Evolutionary conservation across 2,113 vertebrate genomes (phyloP).

Genomic region (Bos javanicus): DNA sequence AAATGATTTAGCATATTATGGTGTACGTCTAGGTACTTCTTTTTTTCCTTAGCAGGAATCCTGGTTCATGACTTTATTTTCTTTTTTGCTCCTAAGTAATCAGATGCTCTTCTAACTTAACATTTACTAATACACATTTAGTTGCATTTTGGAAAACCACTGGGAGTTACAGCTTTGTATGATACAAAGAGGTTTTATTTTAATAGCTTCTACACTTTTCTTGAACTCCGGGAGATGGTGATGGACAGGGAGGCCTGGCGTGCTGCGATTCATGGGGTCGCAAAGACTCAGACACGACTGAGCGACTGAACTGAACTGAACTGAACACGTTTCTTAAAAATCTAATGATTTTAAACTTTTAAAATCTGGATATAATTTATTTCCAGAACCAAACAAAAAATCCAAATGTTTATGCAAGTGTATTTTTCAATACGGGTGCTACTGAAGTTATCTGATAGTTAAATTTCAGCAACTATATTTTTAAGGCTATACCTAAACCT

Average conservation of each 20-base stretch:
- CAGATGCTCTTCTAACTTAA: conserved; percentile 25
- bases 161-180: neutral
- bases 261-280: no score
- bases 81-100: neutral
- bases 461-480: neutral
- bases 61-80: neutral
- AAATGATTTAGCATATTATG: conserved; percentile 55
- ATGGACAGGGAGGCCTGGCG: no score
- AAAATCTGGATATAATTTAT: neutral
- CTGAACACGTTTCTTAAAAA: neutral
- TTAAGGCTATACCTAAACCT: conserved; percentile 6
- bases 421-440: neutral
- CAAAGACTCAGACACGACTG: no score
- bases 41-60: neutral
- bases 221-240: neutral
- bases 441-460: neutral
- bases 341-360: neutral
- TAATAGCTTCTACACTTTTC: neutral
- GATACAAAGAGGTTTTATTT: neutral
- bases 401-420: neutral
- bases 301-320: no score
- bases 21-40: neutral
- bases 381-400: conserved; percentile 27
- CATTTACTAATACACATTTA: neutral
- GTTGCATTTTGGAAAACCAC: neutral